Base-by-base conservation (phyloP, 2,888 invertebrate genomes). In the Hetaerina titia region DNA sequence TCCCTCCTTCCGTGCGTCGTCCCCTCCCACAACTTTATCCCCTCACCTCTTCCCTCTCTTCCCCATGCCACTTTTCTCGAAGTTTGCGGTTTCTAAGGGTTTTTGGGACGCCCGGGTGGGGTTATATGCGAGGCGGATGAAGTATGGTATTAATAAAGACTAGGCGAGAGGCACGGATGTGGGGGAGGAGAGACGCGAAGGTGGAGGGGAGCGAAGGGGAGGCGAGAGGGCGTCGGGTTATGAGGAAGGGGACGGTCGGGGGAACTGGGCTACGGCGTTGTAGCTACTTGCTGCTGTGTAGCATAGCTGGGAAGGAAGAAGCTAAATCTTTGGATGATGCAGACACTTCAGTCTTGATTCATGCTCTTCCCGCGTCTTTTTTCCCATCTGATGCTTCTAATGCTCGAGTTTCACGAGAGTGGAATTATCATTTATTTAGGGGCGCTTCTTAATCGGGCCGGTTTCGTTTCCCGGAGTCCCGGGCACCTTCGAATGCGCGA, bases 61-160 rank as follows among this genome's bases (percentile, higher is more conserved):
- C 81, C 81, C 31, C 81, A 11, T 25, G 11, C 81, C 81, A 31
- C 81, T 81, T 81, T 81, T 81, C 81, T 81, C 81, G 81, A 81
- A 81, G 81, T 81, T 81, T 81, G 81, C 81, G 81, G 81, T 81
- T 81, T 31, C 81, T 81, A 81, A 81, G 81, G 81, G 81, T 81
- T 81, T 81, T 81, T 31, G 81, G 81, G 81, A 81, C 81, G 81
- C 81, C 81, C 31, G 81, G 81, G 81, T 81, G 81, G 81, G 25
- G 81, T 81, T 81, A 31, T 81, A 31, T 81, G 81, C 81, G 81
- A 13, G 81, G 81, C 15, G 81, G 81, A 81, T 81, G 81, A 81
- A 81, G 81, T 81, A 81, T 81, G 81, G 81, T 81, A 57, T 57
- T 89, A 57, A 89, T 89, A 57, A 57, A 89, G 89, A 89, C n/a